phyloP scores from a whole-genome alignment of 2,113 vertebrate species.

The Siniperca knerii region DNA sequence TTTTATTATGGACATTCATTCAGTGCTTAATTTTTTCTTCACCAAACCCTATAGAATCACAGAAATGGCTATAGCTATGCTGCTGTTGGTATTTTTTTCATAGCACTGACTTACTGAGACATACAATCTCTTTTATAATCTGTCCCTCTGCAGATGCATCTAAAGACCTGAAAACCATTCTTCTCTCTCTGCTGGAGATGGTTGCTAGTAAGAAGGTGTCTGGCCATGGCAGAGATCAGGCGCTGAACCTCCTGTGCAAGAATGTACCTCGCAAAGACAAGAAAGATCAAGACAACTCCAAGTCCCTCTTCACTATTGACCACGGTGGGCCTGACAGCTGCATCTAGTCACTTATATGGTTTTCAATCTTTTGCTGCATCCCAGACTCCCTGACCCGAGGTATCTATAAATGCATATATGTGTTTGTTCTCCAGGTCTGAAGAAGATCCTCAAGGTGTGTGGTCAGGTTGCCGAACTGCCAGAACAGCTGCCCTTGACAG shows the following conservation, averaged over 20 bases:
- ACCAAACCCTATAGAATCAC: background rate
- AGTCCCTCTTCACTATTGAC: conserved; percentile 90
- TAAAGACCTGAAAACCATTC: conserved; percentile 92
- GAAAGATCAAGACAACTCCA: conserved; percentile 88
- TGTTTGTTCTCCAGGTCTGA: conserved; percentile 86
- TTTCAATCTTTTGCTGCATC: background rate
- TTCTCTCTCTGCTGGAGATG: conserved; percentile 91
- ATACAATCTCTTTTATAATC: background rate
- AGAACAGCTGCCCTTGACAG: conserved; percentile 91
- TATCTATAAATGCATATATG: background rate
- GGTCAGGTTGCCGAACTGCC: conserved; percentile 94
- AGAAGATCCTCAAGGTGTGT: conserved; percentile 95
- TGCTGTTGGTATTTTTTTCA: background rate
- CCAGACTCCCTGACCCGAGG: background rate
- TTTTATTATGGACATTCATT: background rate
- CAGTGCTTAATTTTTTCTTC: background rate
- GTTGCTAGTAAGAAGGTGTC: conserved; percentile 91
- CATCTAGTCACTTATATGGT: background rate
- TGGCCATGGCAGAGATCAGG: conserved; percentile 93
- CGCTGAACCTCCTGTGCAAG: conserved; percentile 93
- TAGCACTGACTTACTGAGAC: background rate
- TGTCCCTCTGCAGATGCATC: conserved; percentile 85
- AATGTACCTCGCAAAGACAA: conserved; percentile 92
- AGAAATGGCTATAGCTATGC: background rate
- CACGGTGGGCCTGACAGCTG: conserved; percentile 84